Evolutionary conservation across 2,888 invertebrate species (phyloP).

Genomic region (Dioctria linearis): DNA sequence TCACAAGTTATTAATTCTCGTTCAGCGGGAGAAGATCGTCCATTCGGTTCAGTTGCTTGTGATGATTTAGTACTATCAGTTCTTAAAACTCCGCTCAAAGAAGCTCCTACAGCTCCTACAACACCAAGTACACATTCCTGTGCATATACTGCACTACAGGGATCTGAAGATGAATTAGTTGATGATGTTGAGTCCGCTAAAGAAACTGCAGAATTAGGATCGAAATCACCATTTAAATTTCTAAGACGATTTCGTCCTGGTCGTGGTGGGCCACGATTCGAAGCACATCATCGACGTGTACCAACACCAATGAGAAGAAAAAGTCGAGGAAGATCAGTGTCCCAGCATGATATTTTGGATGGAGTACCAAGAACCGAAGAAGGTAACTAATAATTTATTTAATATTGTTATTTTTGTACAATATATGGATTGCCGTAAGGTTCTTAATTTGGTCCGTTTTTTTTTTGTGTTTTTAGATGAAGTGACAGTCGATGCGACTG

Average conservation of each 20-base stretch:
- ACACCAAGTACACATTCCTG: slow-evolving; percentile 60
- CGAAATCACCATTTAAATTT: slow-evolving; percentile 71
- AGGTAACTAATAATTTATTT: slow-evolving; percentile 47
- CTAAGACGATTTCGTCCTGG: slow-evolving; percentile 71
- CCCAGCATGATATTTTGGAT: slow-evolving; percentile 64
- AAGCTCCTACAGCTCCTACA: slow-evolving; percentile 57
- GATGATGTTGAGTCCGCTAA: slow-evolving; percentile 64
- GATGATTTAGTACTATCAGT: slow-evolving; percentile 76
- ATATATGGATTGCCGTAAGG: neutral
- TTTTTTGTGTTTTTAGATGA: slow-evolving; percentile 54
- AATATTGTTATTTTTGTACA: neutral
- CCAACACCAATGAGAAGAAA: slow-evolving; percentile 73
- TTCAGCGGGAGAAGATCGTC: slow-evolving; percentile 61
- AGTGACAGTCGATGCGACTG: slow-evolving; percentile 56
- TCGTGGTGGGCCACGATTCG: slow-evolving; percentile 71
- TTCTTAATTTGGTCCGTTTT: no score
- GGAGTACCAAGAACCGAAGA: slow-evolving; percentile 57
- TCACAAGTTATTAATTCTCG: slow-evolving; percentile 61
- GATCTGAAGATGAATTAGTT: slow-evolving; percentile 64
- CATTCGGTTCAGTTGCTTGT: slow-evolving; percentile 60
- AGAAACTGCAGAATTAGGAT: slow-evolving; percentile 58
- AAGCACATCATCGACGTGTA: slow-evolving; percentile 75
- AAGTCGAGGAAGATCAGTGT: slow-evolving; percentile 61
- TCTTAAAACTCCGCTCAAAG: slow-evolving; percentile 74
- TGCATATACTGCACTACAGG: slow-evolving; percentile 61